Conservation (phyloP, 2,113 vertebrate species). For the Rhodinocichla rosea region DNA sequence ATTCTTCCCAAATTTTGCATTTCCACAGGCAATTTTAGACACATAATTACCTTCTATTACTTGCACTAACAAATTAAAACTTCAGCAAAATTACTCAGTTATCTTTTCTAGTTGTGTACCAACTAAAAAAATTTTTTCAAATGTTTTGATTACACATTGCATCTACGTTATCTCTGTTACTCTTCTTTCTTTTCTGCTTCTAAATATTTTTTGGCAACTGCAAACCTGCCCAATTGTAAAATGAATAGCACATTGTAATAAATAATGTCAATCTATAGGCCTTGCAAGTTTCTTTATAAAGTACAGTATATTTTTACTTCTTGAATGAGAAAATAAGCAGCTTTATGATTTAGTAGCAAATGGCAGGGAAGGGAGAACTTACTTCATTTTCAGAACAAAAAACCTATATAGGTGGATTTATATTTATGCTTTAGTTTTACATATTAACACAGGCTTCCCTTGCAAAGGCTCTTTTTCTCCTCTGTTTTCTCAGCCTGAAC, state of each 20-base stretch:
- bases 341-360: not conserved
- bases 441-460: not conserved
- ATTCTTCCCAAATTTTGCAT: not conserved
- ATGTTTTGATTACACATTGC: not conserved
- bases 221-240: not conserved
- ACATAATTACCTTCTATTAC: constrained; percentile 11
- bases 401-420: not conserved
- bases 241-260: not conserved
- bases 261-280: not conserved
- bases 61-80: constrained; percentile 14
- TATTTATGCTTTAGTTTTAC: not conserved
- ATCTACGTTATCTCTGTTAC: not conserved
- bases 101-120: not conserved
- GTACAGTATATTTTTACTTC: not conserved
- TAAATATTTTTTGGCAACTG: not conserved
- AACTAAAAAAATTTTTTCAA: not conserved
- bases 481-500: not conserved
- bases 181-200: not conserved
- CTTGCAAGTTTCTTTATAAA: not conserved
- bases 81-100: constrained; percentile 5
- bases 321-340: not conserved
- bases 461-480: not conserved
- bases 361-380: rapidly evolving
- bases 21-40: constrained; percentile 6
- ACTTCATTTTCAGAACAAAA: not conserved